Evolutionary conservation across 2,113 vertebrate species (phyloP), one percentile per base, ranked within the genome.

Genomic region (Gorsachius goisagi): DNA sequence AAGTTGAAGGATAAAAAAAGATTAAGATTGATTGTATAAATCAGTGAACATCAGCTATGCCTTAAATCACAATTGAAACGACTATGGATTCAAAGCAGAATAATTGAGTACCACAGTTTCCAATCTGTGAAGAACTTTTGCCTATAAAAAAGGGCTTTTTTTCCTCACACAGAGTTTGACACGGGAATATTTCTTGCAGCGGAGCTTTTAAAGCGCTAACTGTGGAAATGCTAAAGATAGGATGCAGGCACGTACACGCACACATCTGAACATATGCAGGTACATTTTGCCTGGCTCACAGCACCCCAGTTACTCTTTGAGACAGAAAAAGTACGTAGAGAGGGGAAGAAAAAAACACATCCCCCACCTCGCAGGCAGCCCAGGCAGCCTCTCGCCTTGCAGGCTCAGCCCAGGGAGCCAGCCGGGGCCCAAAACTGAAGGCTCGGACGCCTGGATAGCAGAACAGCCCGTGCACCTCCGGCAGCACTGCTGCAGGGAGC

Each of bases 371-470:
- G 0, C 35, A n/a, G 37, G 59, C 52, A 52, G 37, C 44, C 49
- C 15, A 18, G 35, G 52, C 39, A 79, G n/a, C 49, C 30, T 37
- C 52, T 60, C 4, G 2, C 27, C 39, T 24, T 24, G 28, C 49
- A 45, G 44, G 66, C n/a, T 3, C 24, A 35, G 37, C 33, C 52
- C 16, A 9, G 30, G 53, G n/a, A 81, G 47, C 26, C 41, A 24
- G 22, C 20, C 5, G 8, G 39, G 39, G 8, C 39, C 21, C 37
- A 19, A 35, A 33, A 71, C 7, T 1, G 0, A 30, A 9, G 50
- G 50, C 20, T n/a, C 11, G 3, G 35, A 10, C 5, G 19, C 3
- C 0, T 4, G 8, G 30, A 15, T 15, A 20, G 32, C 58, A 10
- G 39, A 16, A 3, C 60, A n/a, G 27, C 74, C 44, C 16, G 23